Evolutionary conservation across 1,140 invertebrate species (phyloP).

Genomic region (Paracyclopina nana): DNA sequence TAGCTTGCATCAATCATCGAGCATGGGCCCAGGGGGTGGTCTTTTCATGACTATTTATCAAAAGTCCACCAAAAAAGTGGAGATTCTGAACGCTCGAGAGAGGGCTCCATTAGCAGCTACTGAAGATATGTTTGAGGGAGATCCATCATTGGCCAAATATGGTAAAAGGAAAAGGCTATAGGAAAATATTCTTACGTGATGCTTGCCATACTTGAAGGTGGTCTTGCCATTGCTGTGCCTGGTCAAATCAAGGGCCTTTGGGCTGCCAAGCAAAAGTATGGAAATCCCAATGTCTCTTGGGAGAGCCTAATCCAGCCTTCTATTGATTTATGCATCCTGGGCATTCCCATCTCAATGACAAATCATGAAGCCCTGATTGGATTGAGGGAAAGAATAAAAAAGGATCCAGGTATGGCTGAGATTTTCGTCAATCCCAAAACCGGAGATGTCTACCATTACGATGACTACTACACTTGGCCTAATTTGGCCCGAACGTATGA

Average conservation of each 20-base stretch:
- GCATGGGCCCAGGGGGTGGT: constrained; percentile 41
- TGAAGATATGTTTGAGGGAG: constrained; percentile 5
- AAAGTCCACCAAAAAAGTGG: neutral
- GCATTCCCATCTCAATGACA: constrained; percentile 6
- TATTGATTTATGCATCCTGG: constrained; percentile 16
- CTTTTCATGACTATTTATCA: constrained; percentile 19
- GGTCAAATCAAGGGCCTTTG: constrained; percentile 14
- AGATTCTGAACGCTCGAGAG: constrained; percentile 16
- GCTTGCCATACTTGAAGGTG: constrained; percentile 2
- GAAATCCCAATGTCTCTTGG: constrained; percentile 4
- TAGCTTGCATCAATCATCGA: constrained; percentile 59
- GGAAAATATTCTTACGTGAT: neutral
- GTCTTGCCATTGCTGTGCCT: constrained; percentile 6
- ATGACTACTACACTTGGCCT: constrained; percentile 28
- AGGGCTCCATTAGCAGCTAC: neutral
- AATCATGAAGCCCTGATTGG: constrained; percentile 11
- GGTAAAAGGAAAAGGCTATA: neutral
- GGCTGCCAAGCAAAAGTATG: constrained; percentile 4
- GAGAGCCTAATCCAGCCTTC: constrained; percentile 4
- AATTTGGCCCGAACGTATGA: constrained; percentile 28
- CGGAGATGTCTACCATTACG: constrained; percentile 22
- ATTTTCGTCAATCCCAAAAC: constrained; percentile 11
- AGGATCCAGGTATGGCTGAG: constrained; percentile 2
- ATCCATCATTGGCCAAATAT: neutral
- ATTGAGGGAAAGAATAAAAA: neutral